Base-by-base conservation (phyloP, 2,113 vertebrate species). In the Zapornia atra region DNA sequence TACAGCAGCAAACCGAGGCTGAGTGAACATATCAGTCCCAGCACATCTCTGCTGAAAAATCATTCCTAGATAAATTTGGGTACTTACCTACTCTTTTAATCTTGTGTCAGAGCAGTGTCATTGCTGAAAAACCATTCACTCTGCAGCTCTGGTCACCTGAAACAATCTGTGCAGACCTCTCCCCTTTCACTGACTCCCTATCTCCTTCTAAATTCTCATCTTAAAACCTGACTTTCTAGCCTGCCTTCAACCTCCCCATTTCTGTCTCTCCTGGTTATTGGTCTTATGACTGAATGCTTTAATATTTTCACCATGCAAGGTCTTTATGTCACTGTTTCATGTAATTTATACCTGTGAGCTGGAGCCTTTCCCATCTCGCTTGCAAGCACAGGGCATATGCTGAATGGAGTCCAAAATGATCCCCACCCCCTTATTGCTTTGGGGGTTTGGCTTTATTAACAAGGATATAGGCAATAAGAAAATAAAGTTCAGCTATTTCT, bases 291-390 rank as follows among this genome's bases (percentile, higher is more conserved):
- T 96, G 96, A 97, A 97, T 96, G 96, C 96, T 97, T 97, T 97
- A 97, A 97, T 97, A 97, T 97, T 97, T 97, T 97, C 96, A 94
- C 96, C 96, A 96, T 96, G 95, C 96, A 97, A 96, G 96, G 96
- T 95, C 95, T 97, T 97, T 97, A 94, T 97, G 96, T 96, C 96
- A 97, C 92, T 94, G 91, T 96, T 96, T 96, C 96, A 90, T 94
- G 91, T 97, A 97, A 97, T 97, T 96, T 97, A 97, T 95, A 96
- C 94, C 95, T 77, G 95, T 89, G 95, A 97, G 95, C 95, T 96
- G 88, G 54, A 96, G 92, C 86, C 95, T 95, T 96, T 97, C 96
- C 92, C 92, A 91, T 89, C 70, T 92, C 28, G 34, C 96, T 94
- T 94, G 96, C 91, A 94, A 87, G 82, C 83, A 61, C 94, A 63